Conservation (phyloP, 2,888 invertebrate genomes). For the Dynastes tityus region DNA sequence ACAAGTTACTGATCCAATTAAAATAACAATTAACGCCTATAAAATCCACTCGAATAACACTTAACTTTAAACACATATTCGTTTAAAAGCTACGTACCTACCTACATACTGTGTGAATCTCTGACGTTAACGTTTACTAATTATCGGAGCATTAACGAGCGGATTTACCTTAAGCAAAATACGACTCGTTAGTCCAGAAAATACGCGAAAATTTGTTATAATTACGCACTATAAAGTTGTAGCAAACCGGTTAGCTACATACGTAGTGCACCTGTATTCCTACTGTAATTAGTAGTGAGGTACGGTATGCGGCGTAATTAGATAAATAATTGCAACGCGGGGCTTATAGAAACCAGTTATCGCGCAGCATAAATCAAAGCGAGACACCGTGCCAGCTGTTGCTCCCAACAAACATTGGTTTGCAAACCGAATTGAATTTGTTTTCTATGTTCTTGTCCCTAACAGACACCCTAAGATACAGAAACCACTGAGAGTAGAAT, state of each 20-base stretch:
- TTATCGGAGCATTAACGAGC: conserved; percentile 31
- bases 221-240: conserved; percentile 38
- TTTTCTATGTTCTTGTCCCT: too few relatives aligned
- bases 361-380: conserved; percentile 23
- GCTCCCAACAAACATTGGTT: too few relatives aligned
- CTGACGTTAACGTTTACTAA: conserved; percentile 23
- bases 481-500: too few relatives aligned
- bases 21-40: neutral
- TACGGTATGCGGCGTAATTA: conserved; percentile 18
- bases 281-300: conserved; percentile 19
- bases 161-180: conserved; percentile 27
- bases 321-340: conserved; percentile 17
- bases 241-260: neutral
- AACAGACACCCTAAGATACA: too few relatives aligned
- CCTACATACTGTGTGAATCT: neutral
- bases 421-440: too few relatives aligned
- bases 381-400: too few relatives aligned
- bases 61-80: neutral
- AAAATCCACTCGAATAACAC: neutral
- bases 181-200: conserved; percentile 20
- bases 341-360: conserved; percentile 9
- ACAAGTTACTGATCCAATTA: conserved; percentile 24
- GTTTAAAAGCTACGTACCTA: neutral
- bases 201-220: conserved; percentile 36
- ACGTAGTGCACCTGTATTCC: neutral